Percentiles rank a stretch among this genome's conserved stretches.
These are phyloP conservation scores for Lumbricus terrestris DNA, from an alignment of 2,888 invertebrate genomes.

Conservation along the genomic window DNA sequence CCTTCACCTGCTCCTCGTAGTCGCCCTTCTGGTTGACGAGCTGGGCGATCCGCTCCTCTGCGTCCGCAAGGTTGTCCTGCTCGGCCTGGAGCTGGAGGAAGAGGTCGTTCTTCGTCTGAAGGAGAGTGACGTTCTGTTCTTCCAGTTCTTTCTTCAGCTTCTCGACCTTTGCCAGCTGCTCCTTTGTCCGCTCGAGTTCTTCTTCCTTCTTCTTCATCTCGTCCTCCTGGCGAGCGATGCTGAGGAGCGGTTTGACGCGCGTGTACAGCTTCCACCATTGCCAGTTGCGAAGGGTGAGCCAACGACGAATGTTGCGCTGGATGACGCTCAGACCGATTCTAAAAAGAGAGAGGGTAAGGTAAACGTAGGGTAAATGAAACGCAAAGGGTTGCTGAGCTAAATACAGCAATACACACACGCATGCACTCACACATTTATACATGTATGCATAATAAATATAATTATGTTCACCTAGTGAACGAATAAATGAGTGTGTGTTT, in stretches of 20 bases:
- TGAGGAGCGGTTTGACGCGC: slow-evolving; percentile 98
- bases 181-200: slow-evolving; percentile 91
- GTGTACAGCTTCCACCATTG: slow-evolving; percentile 99
- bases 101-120: slow-evolving; percentile 90
- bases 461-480: no score
- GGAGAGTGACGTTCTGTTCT: slow-evolving; percentile 84
- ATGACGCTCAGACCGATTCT: slow-evolving; percentile 92
- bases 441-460: no score
- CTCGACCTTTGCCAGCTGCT: slow-evolving; percentile 89
- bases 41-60: slow-evolving; percentile 90
- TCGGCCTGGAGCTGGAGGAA: slow-evolving; percentile 86
- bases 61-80: slow-evolving; percentile 83
- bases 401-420: no score
- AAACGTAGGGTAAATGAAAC: not conserved
- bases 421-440: no score
- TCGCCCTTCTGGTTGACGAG: slow-evolving; percentile 87
- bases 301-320: slow-evolving; percentile 98
- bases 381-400: no score
- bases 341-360: slow-evolving; percentile 26
- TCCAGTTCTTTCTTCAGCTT: slow-evolving; percentile 96
- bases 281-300: slow-evolving; percentile 98
- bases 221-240: slow-evolving; percentile 97
- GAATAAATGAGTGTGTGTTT: no score
- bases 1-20: slow-evolving; percentile 89
- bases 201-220: slow-evolving; percentile 95